These are phyloP conservation scores for Caenorhabditis remanei DNA, from an alignment of 1,140 invertebrate genomes.

Conservation along the genomic window DNA sequence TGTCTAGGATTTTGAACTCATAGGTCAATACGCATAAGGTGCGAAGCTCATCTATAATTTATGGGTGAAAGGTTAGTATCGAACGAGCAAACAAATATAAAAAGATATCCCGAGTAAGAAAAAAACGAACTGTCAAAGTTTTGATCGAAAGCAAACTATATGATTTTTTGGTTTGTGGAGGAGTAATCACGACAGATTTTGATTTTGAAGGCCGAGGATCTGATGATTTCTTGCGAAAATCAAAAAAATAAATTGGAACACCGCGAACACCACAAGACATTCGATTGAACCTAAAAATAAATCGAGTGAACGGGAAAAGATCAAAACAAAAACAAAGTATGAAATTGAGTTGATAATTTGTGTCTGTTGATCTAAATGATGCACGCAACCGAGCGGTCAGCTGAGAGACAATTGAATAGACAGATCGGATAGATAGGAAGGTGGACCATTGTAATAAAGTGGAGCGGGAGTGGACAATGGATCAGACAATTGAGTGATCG, in stretches of 20 bases:
- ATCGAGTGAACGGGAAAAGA: not conserved
- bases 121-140: constrained; percentile 30
- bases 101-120: not conserved
- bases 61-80: not conserved
- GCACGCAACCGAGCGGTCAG: constrained; percentile 27
- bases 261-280: not conserved
- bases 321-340: constrained; percentile 19
- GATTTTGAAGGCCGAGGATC: not conserved
- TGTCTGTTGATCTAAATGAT: constrained; percentile 27
- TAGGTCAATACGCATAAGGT: not conserved
- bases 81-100: constrained; percentile 15
- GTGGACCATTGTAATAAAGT: constrained; percentile 42
- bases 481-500: constrained; percentile 23
- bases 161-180: not conserved
- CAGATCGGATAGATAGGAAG: not conserved
- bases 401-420: constrained; percentile 23
- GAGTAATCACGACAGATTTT: not conserved
- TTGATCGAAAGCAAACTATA: constrained; percentile 27
- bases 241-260: not conserved
- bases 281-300: not conserved
- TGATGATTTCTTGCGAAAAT: too few relatives aligned
- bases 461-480: constrained; percentile 35
- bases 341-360: constrained; percentile 15
- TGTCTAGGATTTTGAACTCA: too few relatives aligned
- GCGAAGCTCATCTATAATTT: not conserved